Evolutionary conservation across 2,113 vertebrate species (phyloP), one percentile per base, ranked within the genome.

Genomic region (Gobio gobio): DNA sequence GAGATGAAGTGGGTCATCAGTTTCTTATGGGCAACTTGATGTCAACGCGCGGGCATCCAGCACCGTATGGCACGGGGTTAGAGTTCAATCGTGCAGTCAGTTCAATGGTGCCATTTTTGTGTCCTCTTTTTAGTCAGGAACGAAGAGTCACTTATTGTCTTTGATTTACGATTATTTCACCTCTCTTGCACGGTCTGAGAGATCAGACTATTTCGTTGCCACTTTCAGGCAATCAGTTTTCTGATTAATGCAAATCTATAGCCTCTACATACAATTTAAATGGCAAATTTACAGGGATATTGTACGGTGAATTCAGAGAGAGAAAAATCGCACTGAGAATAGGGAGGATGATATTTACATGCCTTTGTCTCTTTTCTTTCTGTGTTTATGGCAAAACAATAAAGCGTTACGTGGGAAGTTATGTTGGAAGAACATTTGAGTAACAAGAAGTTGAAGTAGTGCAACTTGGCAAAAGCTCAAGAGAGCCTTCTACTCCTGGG

Each of bases 1-100:
- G 75, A 54, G 74, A 85, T 87, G 54, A 87, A 87, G 66, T 83
- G 80, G 76, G 83, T 47, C 49, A 84, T 49, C 82, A 90, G 64
- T 33, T 56, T 87, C 51, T 87, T 87, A 61, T 63, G 70, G 68
- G 36, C 78, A 64, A 82, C 61, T 83, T 73, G 22, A 90, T 84
- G 87, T 76, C 80, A 86, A 47, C 45, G 29, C 6, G 14, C 47
- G 7, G 58, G 79, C 77, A 75, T 86, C 66, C 79, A 56, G 4
- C 26, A 47, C 85, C 76, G 73, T 77, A 54, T 85, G 77, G 63
- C 82, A 54, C 51, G 73, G 82, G 61, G 83, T 83, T 70, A 80
- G 59, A 87, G 74, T 43, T 75, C 86, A 84, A 56, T 77, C 66
- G 56, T 43, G 40, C 74, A 54, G 36, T 76, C 40, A n/a, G 58